Evolutionary conservation across 2,888 invertebrate genomes (phyloP), one percentile per base, ranked within the genome.

Genomic region (Petrophora chlorosata): DNA sequence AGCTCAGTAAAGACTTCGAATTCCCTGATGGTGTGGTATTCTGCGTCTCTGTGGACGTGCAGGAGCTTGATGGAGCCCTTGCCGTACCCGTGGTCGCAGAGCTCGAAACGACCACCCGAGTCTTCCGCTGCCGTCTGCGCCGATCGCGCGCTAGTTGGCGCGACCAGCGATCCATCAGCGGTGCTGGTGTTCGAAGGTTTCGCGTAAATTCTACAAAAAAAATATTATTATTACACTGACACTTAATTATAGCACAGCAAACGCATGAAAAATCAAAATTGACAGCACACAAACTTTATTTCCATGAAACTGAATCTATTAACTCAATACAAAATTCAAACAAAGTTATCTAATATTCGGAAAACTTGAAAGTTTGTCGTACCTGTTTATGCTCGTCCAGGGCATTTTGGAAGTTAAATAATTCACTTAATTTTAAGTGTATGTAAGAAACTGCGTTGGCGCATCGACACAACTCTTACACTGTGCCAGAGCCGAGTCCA

Each of bases 1-100:
- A 96, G 84, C 61, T 94, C 93, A 0, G 95, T 95, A 65, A 92
- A 84, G 42, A 90, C 95, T 82, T 95, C 95, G 66, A 94, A 93
- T 73, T 96, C 96, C 52, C 94, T 91, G 55, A 95, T 94, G 56
- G 91, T 90, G 71, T 96, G 95, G 54, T 90, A 90, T 1, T 92
- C 89, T 12, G 93, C 93, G 39, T 94, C 92, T 26, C 94, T 92
- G 53, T 91, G 90, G 2, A 96, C 93, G 70, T 95, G 93, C 51
- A 96, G 84, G 5, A 96, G 85, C 70, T 95, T 95, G 3, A 96
- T 93, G 61, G 92, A 90, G 73, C 94, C 92, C 83, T 96, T 96
- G 35, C 96, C 96, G 71, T 94, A 95, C 9, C 93, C 93, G 55
- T 93, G 91, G 59, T 93, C 91, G 51, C 92, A 91, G 46, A 94